Evolutionary conservation across 2,797 vertebrate species (phyloP), one percentile per base, ranked within the genome.

Genomic region (Leuciscus waleckii): DNA sequence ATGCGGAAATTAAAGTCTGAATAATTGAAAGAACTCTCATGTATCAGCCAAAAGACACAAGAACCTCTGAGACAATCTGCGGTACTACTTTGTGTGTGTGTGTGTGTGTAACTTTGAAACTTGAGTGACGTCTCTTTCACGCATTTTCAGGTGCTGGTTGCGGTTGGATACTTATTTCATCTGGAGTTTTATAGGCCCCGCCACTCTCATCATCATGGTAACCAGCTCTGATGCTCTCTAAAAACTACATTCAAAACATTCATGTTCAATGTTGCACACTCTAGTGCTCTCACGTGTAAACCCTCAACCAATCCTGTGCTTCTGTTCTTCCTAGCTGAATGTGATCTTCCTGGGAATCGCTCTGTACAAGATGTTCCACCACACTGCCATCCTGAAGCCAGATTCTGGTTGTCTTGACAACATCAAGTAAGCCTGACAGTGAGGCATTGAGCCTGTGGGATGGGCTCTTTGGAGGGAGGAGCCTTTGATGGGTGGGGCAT

Each of bases 151-250:
- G 94, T 99, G 98, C 94, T 99, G 98, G 98, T 96, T 99, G 81
- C 96, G 98, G 89, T 96, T 98, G 94, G 98, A 99, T 95, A 99
- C 98, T 87, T 98, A 99, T 94, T 99, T 99, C 95, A 99, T 99
- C 94, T 99, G 98, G 98, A 99, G 98, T 94, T 99, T 99, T 96
- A 99, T 99, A 95, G 98, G 98, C 94, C 98, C 98, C 0, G 98
- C 98, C 88, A 99, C 98, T 94, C 96, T 99, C 95, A 99, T 99
- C 96, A 99, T 99, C 96, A 99, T 99, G 98, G 98, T 99, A 96
- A 89, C 46, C 17, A 26, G 8, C 56, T 16, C 19, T 65, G 14
- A 83, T 65, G 41, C 23, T 78, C 13, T 9, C 2, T 65, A 49
- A 19, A 58, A 49, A 21, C 19, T 17, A 46, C 7, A 43, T 54